These are phyloP conservation scores for Caiman crocodilus DNA, from an alignment of 2,797 vertebrate species.

Conservation along the genomic window DNA sequence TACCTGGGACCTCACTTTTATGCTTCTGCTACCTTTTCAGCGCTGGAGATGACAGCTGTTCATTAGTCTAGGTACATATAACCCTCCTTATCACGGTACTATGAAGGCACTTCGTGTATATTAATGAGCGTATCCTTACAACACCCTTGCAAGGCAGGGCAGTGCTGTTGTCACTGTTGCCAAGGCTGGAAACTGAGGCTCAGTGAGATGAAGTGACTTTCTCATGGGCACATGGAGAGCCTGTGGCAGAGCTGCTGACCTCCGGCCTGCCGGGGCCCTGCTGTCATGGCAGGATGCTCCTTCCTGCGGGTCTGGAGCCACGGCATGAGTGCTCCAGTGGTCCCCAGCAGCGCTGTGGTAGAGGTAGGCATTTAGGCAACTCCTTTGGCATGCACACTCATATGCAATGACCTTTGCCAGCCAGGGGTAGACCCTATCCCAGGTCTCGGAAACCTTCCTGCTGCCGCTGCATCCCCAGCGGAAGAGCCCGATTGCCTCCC, in stretches of 20 bases:
- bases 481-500: not conserved
- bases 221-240: accelerated
- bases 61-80: not conserved
- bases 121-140: not conserved
- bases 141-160: not conserved
- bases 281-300: accelerated
- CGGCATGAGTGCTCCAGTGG: accelerated
- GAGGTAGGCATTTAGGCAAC: no score
- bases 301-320: not conserved
- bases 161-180: not conserved
- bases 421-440: accelerated
- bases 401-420: no score
- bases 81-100: not conserved
- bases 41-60: conserved; percentile 41
- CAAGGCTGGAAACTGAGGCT: not conserved
- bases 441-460: not conserved
- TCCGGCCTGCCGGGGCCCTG: not conserved
- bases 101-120: not conserved
- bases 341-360: no score
- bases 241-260: not conserved
- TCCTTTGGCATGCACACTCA: no score
- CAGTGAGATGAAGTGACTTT: not conserved
- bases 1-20: not conserved
- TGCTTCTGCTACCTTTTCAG: not conserved
- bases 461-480: not conserved